Base-by-base conservation (phyloP, 1,140 invertebrate genomes). In the Gyrodactylus bullatarudis region DNA sequence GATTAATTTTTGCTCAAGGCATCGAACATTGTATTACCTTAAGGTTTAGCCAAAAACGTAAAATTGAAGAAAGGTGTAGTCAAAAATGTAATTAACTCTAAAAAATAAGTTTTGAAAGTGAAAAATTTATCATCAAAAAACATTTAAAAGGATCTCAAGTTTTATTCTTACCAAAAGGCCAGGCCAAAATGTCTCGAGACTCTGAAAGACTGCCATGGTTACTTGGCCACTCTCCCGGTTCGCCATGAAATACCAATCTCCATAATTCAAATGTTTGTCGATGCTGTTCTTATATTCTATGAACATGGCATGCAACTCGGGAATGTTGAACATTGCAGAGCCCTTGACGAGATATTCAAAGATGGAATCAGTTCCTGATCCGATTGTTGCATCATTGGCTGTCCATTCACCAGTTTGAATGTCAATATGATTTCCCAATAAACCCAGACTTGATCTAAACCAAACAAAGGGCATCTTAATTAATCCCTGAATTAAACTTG, bases 331-430 rank as follows among this genome's bases (percentile, higher is more conserved):
- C 75, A 86, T 79, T 21, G 84, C 78, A 2, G 89, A 86, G 0
- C 89, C 93, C 85, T 99, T 99, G 0, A 93, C 91, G 73, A 99
- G 83, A 81, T 99, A 99, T 81, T 99, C 95, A 83, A 91, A 97
- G 78, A 93, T 97, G 0, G 94, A 98, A 81, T 99, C 95, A 16
- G 98, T 88, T 20, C 93, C 94, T 23, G 89, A 90, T 54, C 84
- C 84, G 75, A 86, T 88, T 2, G 91, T 92, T 69, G 91, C 87
- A 82, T 98, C 95, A 26, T 89, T 85, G 1, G 92, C 94, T 20
- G 91, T 95, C 94, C 94, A 99, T 72, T 88, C 85, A 0, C 93
- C 93, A 26, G 87, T 91, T 77, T 87, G 83, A 1, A 96, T 87
- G 80, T 99, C 91, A 26, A 99, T 88, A 80, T 98, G 94, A 81